Evolutionary conservation across 64 coral and sea anemone genomes (phyloP).

Genomic region (Montipora capricornis): DNA sequence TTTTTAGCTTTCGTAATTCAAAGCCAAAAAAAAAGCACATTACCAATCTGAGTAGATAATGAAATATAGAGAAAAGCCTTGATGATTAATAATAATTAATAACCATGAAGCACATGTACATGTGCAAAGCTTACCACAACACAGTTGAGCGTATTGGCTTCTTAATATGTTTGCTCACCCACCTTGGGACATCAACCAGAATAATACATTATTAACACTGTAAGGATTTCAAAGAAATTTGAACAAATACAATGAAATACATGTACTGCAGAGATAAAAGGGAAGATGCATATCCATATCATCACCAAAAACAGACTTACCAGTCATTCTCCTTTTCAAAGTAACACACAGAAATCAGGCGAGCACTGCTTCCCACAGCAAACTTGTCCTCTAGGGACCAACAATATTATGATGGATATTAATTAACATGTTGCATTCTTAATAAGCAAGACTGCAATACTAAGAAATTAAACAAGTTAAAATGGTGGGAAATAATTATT

Average conservation of each 20-base stretch:
- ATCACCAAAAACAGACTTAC: constrained; percentile 27
- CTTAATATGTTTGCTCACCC: constrained; percentile 99
- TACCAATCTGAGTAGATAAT: too few relatives aligned
- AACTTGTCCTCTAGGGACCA: constrained; percentile 95
- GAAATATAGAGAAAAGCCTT: too few relatives aligned
- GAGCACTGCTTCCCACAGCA: constrained; percentile 98
- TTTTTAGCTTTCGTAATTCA: too few relatives aligned
- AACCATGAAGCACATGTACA: too few relatives aligned
- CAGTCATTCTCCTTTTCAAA: constrained; percentile 99
- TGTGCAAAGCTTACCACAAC: constrained; percentile 50
- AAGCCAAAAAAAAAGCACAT: too few relatives aligned
- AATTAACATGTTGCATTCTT: neutral
- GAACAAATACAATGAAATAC: neutral
- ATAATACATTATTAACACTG: neutral
- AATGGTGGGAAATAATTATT: too few relatives aligned
- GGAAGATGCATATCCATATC: too few relatives aligned
- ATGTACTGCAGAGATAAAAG: neutral
- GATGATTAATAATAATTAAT: too few relatives aligned
- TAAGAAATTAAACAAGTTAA: too few relatives aligned
- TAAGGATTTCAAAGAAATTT: neutral
- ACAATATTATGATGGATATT: neutral
- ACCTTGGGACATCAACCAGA: constrained; percentile 61
- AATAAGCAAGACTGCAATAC: too few relatives aligned
- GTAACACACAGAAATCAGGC: constrained; percentile 97
- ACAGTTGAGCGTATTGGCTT: constrained; percentile 98